Evolutionary conservation across 2,888 invertebrate genomes (phyloP), one percentile per base, ranked within the genome.

Genomic region (Caenorhabditis auriculariae): DNA sequence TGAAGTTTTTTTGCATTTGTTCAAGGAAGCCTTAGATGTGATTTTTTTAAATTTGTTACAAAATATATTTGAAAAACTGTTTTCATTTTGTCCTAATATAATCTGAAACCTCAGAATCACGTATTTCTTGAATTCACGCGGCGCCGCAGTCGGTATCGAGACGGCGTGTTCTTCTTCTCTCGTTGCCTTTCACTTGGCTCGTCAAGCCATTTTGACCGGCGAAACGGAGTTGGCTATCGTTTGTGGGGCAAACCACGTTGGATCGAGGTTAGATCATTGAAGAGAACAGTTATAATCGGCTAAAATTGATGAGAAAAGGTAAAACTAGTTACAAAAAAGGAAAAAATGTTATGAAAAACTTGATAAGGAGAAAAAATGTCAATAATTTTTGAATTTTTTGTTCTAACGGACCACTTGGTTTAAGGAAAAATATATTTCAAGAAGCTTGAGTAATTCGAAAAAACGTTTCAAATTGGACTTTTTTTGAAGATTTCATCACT

Each of bases 121-220:
- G 0, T 95, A 89, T 85, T 89, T 91, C 48, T 94, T 94, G 83
- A 93, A 95, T 83, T 89, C 95, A 71, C 89, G 88, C 87, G 87
- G 95, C 1, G 95, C 95, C 5, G 93, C 93, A 82, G 93, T 89
- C 83, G 89, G 92, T 32, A 84, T 95, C 43, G 96, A 96, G 84
- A 94, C 95, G 1, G 96, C 95, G 4, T 96, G 96, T 83, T 94
- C 95, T 0, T 94, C 94, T 76, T 91, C 92, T 68, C 84, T 93
- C 82, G 88, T 90, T 81, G 78, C 77, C 17, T 51, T 77, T 28
- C 66, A 71, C 45, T 29, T 70, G 1, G 78, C 80, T 1, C 37
- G 70, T 7, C 64, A 74, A 42, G 89, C 91, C 32, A 90, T 94
- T 77, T 87, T 88, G 67, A 84, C 87, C 19, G 93, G 93, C 9